Percentiles rank a stretch among this genome's conserved stretches.
phyloP scores from a whole-genome alignment of 2,888 invertebrate species.

The Thera obeliscata region DNA sequence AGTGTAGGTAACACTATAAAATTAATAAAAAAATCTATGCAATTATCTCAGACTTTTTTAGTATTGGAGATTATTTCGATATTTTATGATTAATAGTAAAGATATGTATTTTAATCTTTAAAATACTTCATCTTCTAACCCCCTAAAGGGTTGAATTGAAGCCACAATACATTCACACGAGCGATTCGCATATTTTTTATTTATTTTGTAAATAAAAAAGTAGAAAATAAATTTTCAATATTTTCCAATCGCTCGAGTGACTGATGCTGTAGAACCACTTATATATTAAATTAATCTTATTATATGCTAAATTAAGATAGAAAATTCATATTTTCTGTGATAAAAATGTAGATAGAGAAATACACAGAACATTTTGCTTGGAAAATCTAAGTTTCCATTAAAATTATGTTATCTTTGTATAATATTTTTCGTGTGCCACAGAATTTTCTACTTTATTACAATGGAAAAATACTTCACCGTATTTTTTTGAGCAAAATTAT shows the following conservation, averaged over 20 bases:
- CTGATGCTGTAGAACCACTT: constrained; percentile 4
- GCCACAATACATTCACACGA: not conserved
- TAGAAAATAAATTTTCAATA: not conserved
- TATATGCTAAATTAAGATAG: constrained; percentile 32
- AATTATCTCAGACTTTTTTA: not conserved
- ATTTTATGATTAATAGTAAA: not conserved
- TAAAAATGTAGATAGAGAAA: constrained; percentile 57
- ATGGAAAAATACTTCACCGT: not conserved
- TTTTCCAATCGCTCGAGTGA: constrained; percentile 4
- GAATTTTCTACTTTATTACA: constrained; percentile 24
- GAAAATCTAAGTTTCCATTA: constrained; percentile 37
- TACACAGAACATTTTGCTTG: constrained; percentile 51
- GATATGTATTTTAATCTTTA: not conserved
- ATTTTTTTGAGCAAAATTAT: not conserved
- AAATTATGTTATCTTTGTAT: constrained; percentile 34
- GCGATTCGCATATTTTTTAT: not conserved
- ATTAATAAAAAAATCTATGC: too few species aligned
- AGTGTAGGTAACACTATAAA: too few species aligned
- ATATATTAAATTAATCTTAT: constrained; percentile 3
- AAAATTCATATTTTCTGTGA: constrained; percentile 67
- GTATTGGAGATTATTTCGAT: not conserved
- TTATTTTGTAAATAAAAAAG: not conserved
- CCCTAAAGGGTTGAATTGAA: not conserved
- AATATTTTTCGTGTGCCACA: not conserved
- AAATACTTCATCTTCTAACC: not conserved